Evolutionary conservation across 2,113 vertebrate species (phyloP), one percentile per base, ranked within the genome.

Genomic region (Phylloscopus trochilus): DNA sequence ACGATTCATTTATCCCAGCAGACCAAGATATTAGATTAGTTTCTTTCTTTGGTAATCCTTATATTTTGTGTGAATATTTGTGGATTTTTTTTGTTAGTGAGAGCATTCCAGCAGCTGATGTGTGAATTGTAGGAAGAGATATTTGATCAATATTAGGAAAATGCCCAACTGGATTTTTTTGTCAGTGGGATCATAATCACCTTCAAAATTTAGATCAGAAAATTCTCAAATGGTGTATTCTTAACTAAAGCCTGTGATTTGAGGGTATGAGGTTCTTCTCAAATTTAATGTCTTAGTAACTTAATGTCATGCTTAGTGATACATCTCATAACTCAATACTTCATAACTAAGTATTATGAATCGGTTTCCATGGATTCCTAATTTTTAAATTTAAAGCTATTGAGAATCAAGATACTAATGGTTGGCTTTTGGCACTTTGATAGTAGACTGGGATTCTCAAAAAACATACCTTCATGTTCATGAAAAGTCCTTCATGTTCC

Each of bases 61-160:
- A 11, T 4, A 4, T 52, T 68, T 2, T 1, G 0, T 77, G 15
- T 70, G n/a, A 56, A 24, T 8, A 1, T 77, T 66, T 67, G 18
- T 1, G 1, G 13, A 47, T 92, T 55, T 74, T 69, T 30, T 51
- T 51, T 63, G 24, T 63, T 59, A 49, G 10, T 64, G n/a, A 64
- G 62, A 79, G 51, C 30, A 39, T 78, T 75, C n/a, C 49, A 62
- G 44, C 30, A 68, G 18, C 23, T 84, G 13, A 26, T 31, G 16
- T 7, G 1, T 43, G 30, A 77, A 17, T 67, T 77, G 39, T 69
- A 62, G 75, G 49, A 56, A 62, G 22, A 86, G 7, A 9, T 39
- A 26, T 51, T 69, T 88, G 41, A 7, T 63, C 52, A 66, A 4
- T 26, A 31, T 63, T 55, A 47, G 21, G 39, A 81, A 81, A 83